Evolutionary conservation across 2,797 vertebrate species (phyloP).

Genomic region (Tapirus indicus): DNA sequence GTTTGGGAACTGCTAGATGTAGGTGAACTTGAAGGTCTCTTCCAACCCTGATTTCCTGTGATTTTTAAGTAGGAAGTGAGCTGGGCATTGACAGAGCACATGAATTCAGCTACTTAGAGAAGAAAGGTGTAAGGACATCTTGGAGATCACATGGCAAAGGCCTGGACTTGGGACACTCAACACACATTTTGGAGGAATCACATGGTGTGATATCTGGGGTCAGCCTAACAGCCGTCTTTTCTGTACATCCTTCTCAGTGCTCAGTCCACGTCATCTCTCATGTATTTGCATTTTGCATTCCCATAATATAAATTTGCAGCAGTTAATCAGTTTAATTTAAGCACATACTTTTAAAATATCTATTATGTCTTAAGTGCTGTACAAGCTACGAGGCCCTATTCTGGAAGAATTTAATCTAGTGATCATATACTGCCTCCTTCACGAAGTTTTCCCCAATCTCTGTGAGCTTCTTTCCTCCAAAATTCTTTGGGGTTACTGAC

Average conservation of each 20-base stretch:
- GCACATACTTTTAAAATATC: not conserved
- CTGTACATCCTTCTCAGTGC: not conserved
- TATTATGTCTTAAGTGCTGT: not conserved
- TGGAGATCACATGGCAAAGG: not conserved
- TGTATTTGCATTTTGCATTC: constrained; percentile 13
- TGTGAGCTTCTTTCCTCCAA: not conserved
- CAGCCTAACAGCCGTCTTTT: not conserved
- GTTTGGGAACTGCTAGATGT: not conserved
- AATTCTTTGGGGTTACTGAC: not conserved
- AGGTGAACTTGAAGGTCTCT: not conserved
- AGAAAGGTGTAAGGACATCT: not conserved
- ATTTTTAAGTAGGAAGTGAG: not conserved
- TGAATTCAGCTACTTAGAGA: constrained; percentile 7
- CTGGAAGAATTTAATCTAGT: not conserved
- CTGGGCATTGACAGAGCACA: not conserved
- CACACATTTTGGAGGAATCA: not conserved
- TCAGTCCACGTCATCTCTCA: not conserved
- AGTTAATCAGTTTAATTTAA: not conserved
- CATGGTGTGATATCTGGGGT: not conserved
- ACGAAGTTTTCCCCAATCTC: not conserved
- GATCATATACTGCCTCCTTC: not conserved
- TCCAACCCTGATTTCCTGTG: not conserved
- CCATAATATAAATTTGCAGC: not conserved
- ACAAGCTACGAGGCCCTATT: not conserved
- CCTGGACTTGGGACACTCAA: not conserved